A percentile compares a stretch with the other conserved stretches of the same genome.
These are phyloP conservation scores for Geotrypetes seraphini DNA, from an alignment of 2,797 vertebrate species.

Conservation along the genomic window DNA sequence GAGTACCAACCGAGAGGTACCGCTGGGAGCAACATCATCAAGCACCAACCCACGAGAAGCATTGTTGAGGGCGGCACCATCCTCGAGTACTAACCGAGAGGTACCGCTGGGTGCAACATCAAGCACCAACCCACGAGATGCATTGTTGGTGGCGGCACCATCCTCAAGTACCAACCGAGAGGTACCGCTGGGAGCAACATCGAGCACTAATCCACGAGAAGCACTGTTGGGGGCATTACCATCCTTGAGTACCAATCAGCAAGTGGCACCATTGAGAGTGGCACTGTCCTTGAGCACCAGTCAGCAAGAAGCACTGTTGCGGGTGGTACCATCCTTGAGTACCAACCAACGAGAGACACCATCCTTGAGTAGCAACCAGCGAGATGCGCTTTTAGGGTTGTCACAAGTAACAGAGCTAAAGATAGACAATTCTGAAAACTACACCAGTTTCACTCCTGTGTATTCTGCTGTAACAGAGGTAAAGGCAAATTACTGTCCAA, in stretches of 20 bases:
- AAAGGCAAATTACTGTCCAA: constrained; percentile 33
- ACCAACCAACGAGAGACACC: no score
- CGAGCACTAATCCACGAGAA: no score
- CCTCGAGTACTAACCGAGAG: no score
- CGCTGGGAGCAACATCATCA: no score
- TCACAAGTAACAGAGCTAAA: constrained; percentile 7
- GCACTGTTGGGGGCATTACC: not conserved
- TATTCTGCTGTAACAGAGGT: constrained; percentile 24
- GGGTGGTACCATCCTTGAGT: not conserved
- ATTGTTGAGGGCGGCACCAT: no score
- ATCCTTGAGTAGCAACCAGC: not conserved
- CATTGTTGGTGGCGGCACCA: no score
- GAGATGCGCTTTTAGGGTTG: not conserved
- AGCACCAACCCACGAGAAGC: no score
- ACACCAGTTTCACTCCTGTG: constrained; percentile 22
- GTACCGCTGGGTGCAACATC: no score
- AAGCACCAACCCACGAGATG: not conserved
- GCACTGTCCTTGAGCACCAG: not conserved
- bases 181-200: not conserved
- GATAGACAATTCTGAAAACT: constrained; percentile 14
- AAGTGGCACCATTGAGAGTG: fast-evolving
- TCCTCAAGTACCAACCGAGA: not conserved
- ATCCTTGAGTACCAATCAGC: no score
- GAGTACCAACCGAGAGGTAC: not conserved
- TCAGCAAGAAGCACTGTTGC: not conserved